Evolutionary conservation across 1,140 invertebrate species (phyloP).

Genomic region (Panonychus citri): DNA sequence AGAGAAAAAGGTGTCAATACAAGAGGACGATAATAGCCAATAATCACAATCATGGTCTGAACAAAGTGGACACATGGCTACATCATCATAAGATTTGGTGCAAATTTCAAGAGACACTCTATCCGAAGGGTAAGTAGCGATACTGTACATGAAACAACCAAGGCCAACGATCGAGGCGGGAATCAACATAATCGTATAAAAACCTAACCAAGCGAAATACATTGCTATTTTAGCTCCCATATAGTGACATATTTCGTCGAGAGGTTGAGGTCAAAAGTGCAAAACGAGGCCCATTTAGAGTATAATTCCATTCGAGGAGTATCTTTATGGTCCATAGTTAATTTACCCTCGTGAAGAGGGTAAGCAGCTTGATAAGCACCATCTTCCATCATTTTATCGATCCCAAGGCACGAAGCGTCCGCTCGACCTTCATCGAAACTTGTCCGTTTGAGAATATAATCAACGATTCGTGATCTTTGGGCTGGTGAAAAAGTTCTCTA

Average conservation of each 20-base stretch:
- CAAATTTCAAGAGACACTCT: constrained; percentile 63
- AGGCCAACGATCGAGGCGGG: constrained; percentile 31
- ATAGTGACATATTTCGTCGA: constrained; percentile 61
- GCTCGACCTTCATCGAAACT: constrained; percentile 32
- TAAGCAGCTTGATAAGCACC: constrained; percentile 57
- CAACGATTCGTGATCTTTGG: constrained; percentile 59
- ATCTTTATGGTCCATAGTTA: constrained; percentile 7
- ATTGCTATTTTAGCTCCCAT: constrained; percentile 68
- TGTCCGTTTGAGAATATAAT: constrained; percentile 73
- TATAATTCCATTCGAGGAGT: constrained; percentile 31
- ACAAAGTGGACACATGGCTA: constrained; percentile 57
- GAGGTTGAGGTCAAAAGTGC: constrained; percentile 70
- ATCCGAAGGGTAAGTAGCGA: constrained; percentile 42
- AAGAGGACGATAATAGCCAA: constrained; percentile 66
- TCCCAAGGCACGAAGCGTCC: constrained; percentile 20
- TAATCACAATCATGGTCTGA: constrained; percentile 53
- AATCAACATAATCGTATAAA: constrained; percentile 33
- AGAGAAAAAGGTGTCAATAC: constrained; percentile 56
- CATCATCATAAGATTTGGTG: constrained; percentile 30
- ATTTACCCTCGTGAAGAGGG: constrained; percentile 59
- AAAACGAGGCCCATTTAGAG: constrained; percentile 69
- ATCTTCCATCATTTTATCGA: constrained; percentile 52
- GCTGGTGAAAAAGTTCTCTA: constrained; percentile 48
- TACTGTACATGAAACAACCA: constrained; percentile 32
- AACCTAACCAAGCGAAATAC: constrained; percentile 38